Conservation (phyloP, 1,140 invertebrate species). For the Heliothis virescens region DNA sequence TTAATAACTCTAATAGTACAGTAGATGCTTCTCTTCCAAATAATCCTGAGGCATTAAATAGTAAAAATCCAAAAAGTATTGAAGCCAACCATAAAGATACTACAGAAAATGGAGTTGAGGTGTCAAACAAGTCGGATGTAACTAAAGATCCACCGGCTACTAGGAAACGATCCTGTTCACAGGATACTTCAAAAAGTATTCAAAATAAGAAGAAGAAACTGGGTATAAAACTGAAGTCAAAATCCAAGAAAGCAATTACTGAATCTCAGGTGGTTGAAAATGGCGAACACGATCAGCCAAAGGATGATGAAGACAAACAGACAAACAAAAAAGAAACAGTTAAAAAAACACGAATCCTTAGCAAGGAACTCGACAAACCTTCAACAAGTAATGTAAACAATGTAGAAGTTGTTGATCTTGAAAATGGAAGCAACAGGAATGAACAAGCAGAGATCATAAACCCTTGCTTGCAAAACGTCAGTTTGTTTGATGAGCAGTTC, state of each 20-base stretch:
- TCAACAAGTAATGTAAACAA: conserved; percentile 36
- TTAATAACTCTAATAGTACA: conserved; percentile 57
- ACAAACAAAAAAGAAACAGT: neutral
- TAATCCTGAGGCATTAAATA: conserved; percentile 76
- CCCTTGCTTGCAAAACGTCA: conserved; percentile 73
- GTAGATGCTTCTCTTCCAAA: conserved; percentile 71
- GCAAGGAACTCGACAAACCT: neutral
- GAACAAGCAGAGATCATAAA: conserved; percentile 58
- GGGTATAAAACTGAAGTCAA: conserved; percentile 5
- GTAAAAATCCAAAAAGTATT: conserved; percentile 12
- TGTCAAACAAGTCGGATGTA: neutral
- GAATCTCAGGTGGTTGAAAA: conserved; percentile 2
- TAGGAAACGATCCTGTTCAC: conserved; percentile 44
- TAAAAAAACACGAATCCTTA: neutral
- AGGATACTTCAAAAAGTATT: neutral
- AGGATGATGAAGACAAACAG: neutral
- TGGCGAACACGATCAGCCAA: neutral
- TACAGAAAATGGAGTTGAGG: conserved; percentile 12
- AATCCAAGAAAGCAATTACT: neutral
- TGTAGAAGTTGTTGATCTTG: neutral
- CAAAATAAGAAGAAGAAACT: conserved; percentile 37
- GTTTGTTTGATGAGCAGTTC: conserved; percentile 69
- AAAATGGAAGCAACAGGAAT: neutral
- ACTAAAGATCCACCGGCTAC: neutral
- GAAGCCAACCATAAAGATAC: conserved; percentile 1